A percentile compares a stretch with the other conserved stretches of the same genome.
Evolutionary conservation across 1,140 invertebrate species (phyloP).

Genomic region (Phenacoccus solenopsis): DNA sequence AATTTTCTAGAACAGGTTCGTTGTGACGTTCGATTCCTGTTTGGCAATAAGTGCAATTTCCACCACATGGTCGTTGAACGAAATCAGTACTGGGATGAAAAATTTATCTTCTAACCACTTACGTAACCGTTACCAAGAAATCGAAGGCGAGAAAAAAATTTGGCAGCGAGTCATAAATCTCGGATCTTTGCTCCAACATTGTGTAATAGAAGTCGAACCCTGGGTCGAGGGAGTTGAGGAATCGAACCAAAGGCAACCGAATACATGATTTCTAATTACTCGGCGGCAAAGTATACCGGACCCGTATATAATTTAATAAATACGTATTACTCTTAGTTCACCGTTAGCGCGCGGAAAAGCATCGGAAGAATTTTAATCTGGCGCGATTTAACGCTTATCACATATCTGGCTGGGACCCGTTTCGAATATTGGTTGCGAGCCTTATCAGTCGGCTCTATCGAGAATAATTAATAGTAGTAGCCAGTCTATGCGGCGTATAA

Average conservation of each 20-base stretch:
- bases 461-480: constrained; percentile 16
- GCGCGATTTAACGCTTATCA: background rate
- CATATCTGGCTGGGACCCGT: background rate
- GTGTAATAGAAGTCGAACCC: too few relatives aligned
- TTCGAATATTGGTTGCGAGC: background rate
- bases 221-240: too few relatives aligned
- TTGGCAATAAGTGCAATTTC: background rate
- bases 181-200: too few relatives aligned
- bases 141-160: background rate
- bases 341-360: background rate
- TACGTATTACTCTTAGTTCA: background rate
- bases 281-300: too few relatives aligned
- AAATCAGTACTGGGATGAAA: too few relatives aligned
- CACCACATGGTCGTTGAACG: background rate
- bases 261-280: background rate
- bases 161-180: too few relatives aligned
- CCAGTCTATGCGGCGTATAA: background rate
- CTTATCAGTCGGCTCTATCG: constrained; percentile 6
- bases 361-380: background rate
- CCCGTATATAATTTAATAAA: background rate
- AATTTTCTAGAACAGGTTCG: background rate
- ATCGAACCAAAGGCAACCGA: too few relatives aligned
- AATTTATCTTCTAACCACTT: too few relatives aligned
- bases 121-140: background rate
- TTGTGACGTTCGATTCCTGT: background rate